Evolutionary conservation across 2,888 invertebrate genomes (phyloP), one percentile per base, ranked within the genome.

Genomic region (Sarcophaga rosellei): DNA sequence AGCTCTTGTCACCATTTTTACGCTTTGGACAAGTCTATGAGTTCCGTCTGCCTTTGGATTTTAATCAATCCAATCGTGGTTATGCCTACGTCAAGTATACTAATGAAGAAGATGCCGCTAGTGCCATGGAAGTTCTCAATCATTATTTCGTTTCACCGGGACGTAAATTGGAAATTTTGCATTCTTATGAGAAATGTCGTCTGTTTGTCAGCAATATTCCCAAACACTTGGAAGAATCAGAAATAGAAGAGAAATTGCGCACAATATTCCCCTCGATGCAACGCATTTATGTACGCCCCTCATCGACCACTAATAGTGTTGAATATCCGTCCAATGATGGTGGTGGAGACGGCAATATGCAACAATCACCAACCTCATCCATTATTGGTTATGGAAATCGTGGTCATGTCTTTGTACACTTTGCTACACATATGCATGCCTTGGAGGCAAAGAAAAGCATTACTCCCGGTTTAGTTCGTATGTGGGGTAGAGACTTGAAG

Each of bases 131-230:
- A 68, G 89, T 90, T 0, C 88, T 92, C 1, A 90, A 89, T 35
- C 90, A 91, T 65, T 90, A 88, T 69, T 90, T 88, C 76, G 84
- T 91, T 17, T 69, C 81, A 8, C 89, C 88, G 0, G 83, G 87
- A 2, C 88, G 88, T n/a, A 88, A 87, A 17, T 66, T 92, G n/a
- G 90, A 91, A 74, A 89, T 92, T 69, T 84, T 91, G 20, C 88
- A 88, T 47, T 91, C 91, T 0, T 91, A 90, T 68, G 90, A 91
- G 73, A 91, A 91, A 72, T 90, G 90, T 53, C 90, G 91, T 0
- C 87, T 92, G 4, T 91, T 90, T 79, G 90, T 91, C 0, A 90
- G 90, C 59, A 92, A 92, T 78, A 90, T 92, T 6, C 92, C 92
- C 0, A 89, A 89, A 59, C 85, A 90, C 23, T 85, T 91, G 21